Conservation (phyloP, 2,888 invertebrate species). For the Ophraella communa region DNA sequence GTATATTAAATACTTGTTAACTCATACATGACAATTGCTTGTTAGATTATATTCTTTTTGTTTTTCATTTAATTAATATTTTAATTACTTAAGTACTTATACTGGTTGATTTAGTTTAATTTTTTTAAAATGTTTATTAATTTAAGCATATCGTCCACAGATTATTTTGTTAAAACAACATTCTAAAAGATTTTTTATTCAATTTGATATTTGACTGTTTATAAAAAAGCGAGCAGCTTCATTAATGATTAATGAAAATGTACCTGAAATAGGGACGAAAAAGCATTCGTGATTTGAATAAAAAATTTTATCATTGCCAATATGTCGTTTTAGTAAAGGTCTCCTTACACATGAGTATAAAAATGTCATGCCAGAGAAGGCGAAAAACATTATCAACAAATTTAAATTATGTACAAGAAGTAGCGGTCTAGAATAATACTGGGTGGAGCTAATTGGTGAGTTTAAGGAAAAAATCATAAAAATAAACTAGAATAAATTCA, state of each 20-base stretch:
- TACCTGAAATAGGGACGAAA: constrained; percentile 21
- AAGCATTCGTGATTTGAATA: constrained; percentile 22
- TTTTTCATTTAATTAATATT: too few species aligned
- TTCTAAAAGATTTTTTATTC: constrained; percentile 23
- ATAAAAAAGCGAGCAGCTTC: neutral
- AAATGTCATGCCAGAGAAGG: too few species aligned
- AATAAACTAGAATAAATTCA: too few species aligned
- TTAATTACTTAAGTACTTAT: neutral
- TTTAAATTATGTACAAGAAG: too few species aligned
- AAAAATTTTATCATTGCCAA: constrained; percentile 22
- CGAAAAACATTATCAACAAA: too few species aligned
- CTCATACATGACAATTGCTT: too few species aligned
- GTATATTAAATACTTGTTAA: too few species aligned
- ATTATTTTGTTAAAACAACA: neutral
- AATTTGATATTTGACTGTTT: constrained; percentile 13
- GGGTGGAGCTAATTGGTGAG: too few species aligned
- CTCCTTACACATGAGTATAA: neutral
- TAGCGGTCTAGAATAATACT: too few species aligned
- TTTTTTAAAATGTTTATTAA: neutral
- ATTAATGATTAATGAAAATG: constrained; percentile 10
- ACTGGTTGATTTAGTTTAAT: neutral
- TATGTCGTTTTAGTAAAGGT: constrained; percentile 3
- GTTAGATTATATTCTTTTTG: too few species aligned
- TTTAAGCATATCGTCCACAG: neutral
- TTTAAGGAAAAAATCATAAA: too few species aligned